Percentiles rank a stretch among this genome's conserved stretches.
phyloP scores from a whole-genome alignment of 2,113 vertebrate species.

The Tringa solitaria region DNA sequence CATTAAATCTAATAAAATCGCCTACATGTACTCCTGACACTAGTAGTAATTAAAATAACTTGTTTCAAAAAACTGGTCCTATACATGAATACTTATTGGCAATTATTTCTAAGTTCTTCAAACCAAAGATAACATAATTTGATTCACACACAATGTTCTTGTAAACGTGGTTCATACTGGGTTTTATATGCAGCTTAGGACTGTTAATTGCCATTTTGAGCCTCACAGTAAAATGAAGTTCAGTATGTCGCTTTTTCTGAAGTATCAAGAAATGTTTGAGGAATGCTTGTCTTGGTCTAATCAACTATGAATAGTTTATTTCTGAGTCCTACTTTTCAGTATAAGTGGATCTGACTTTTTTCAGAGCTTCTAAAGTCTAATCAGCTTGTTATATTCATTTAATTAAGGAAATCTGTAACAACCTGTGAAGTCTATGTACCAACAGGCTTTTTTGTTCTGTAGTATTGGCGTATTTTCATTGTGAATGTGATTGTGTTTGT shows the following conservation, averaged over 20 bases:
- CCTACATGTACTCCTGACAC: constrained; percentile 75
- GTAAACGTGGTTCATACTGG: constrained; percentile 75
- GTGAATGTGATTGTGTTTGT: background rate
- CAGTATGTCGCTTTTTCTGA: constrained; percentile 76
- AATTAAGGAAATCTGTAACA: constrained; percentile 64
- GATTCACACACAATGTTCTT: constrained; percentile 81
- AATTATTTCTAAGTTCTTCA: constrained; percentile 84
- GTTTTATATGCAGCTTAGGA: constrained; percentile 78
- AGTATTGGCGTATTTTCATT: background rate
- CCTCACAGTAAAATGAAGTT: constrained; percentile 78
- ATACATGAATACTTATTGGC: constrained; percentile 84
- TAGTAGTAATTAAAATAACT: constrained; percentile 82
- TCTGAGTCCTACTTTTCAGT: constrained; percentile 74
- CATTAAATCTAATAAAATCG: constrained; percentile 78
- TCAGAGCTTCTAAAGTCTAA: constrained; percentile 68
- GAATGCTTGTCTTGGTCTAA: constrained; percentile 79
- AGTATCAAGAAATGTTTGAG: constrained; percentile 74
- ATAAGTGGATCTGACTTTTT: constrained; percentile 72
- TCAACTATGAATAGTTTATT: constrained; percentile 83
- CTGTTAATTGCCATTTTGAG: constrained; percentile 81
- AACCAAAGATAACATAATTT: constrained; percentile 83
- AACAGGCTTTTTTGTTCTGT: background rate
- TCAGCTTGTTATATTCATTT: constrained; percentile 71
- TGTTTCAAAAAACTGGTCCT: constrained; percentile 77
- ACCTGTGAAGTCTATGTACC: constrained; percentile 17